Base-by-base conservation (phyloP, 2,113 vertebrate species). In the Aythya baeri region DNA sequence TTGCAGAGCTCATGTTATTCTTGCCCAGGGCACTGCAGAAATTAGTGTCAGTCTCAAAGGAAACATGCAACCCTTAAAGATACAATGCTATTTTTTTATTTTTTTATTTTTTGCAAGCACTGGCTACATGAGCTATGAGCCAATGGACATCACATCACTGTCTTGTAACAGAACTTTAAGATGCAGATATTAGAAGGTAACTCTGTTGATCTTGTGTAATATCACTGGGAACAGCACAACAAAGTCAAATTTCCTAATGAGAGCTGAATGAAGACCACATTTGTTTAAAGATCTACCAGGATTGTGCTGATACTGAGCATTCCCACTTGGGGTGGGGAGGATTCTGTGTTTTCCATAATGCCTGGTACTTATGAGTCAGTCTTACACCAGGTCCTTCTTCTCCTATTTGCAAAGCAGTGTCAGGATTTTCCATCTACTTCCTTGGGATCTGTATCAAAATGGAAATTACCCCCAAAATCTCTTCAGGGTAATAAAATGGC, bases 1-100 rank as follows among this genome's bases (percentile, higher is more conserved):
- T 91, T 75, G 79, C 46, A 78, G 65, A 22, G 59, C 34, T 67
- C 63, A 13, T 17, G 41, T 83, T 80, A 89, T 67, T 92, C 85
- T 94, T 93, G 91, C 83, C 72, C 57, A 91, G 46, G 72, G 79
- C 65, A 43, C 85, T 91, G 76, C 68, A 83, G 86, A 95, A 93
- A 88, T 96, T 54, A 83, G 44, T 27, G 61, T 76, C 59, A 62
- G 36, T 81, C 79, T 93, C 88, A 80, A 77, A 83, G 83, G 59
- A 71, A 95, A 89, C 7, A 41, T 12, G 36, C 49, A 93, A 21
- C 18, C 36, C 58, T 89, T 76, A 92, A 85, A 77, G 75, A 73
- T 9, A 85, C n/a, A 86, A 91, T 73, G n/a, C 16, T 44, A 29
- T 2, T 55, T 55, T 89, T 52, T 26, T 52, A 25, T 52, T 13